A percentile compares a stretch with the other conserved stretches of the same genome.
These are phyloP conservation scores for Eurois occulta DNA, from an alignment of 2,888 invertebrate species.

Conservation along the genomic window DNA sequence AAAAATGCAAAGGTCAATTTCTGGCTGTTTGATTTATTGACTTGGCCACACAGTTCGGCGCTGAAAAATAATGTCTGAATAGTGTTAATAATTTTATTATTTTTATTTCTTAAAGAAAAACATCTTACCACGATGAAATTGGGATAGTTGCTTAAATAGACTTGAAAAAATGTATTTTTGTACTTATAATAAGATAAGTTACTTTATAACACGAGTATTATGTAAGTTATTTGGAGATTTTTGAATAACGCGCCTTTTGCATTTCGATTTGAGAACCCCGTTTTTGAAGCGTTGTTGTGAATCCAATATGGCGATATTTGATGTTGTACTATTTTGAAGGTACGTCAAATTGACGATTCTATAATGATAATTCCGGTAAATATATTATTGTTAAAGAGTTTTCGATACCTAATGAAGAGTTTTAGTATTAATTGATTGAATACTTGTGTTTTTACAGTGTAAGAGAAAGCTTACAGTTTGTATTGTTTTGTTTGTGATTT, in stretches of 20 bases:
- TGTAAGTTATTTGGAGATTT: conserved; percentile 21
- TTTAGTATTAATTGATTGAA: conserved; percentile 71
- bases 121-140: background rate
- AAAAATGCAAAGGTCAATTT: background rate
- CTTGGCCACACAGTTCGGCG: conserved; percentile 11
- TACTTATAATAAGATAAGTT: background rate
- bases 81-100: background rate
- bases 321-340: conserved; percentile 91
- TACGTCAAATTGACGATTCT: conserved; percentile 91
- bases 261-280: conserved; percentile 87
- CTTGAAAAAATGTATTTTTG: background rate
- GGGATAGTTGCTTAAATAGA: background rate
- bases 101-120: background rate
- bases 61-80: background rate
- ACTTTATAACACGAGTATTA: conserved; percentile 12
- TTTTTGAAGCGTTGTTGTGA: conserved; percentile 93
- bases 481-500: conserved; percentile 91
- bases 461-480: conserved; percentile 85
- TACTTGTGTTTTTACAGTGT: conserved; percentile 76
- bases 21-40: conserved; percentile 34
- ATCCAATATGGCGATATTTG: conserved; percentile 93
- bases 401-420: conserved; percentile 70
- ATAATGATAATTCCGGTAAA: conserved; percentile 87
- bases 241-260: conserved; percentile 81
- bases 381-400: conserved; percentile 80